A percentile compares a stretch with the other conserved stretches of the same genome.
Evolutionary conservation across 2,888 invertebrate genomes (phyloP).

Genomic region (Campoletis raptor): DNA sequence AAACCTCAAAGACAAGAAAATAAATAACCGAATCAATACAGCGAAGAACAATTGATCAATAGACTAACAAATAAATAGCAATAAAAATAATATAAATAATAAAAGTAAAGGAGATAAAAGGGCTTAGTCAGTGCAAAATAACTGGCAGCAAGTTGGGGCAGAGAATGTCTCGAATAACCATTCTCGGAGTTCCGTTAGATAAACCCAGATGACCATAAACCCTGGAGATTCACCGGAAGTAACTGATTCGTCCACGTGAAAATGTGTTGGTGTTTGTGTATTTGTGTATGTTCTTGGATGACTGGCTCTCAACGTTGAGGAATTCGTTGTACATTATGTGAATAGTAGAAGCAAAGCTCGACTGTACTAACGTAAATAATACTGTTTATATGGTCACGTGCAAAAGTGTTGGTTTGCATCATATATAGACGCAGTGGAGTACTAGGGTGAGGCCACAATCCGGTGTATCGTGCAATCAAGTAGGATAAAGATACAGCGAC

Average conservation of each 20-base stretch:
- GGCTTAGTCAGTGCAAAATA: slow-evolving; percentile 46
- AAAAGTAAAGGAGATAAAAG: slow-evolving; percentile 25
- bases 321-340: slow-evolving; percentile 54
- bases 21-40: not conserved
- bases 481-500: slow-evolving; percentile 65
- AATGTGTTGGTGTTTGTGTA: slow-evolving; percentile 9
- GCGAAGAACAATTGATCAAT: not conserved
- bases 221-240: slow-evolving; percentile 61
- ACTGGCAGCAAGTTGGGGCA: slow-evolving; percentile 25
- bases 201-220: slow-evolving; percentile 66
- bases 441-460: slow-evolving; percentile 51
- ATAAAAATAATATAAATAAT: not conserved
- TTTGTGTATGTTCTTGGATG: slow-evolving; percentile 14
- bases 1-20: not conserved
- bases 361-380: slow-evolving; percentile 29
- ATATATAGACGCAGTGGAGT: not conserved
- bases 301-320: slow-evolving; percentile 31
- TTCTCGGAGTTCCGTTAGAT: slow-evolving; percentile 61
- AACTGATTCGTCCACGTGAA: slow-evolving; percentile 41
- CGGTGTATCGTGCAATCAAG: slow-evolving; percentile 66
- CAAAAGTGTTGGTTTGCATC: not conserved
- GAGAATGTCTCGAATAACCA: slow-evolving; percentile 59
- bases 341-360: slow-evolving; percentile 40
- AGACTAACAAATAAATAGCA: not conserved
- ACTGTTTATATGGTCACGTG: slow-evolving; percentile 23